Conservation (phyloP, 2,888 invertebrate species). For the Sinelater perroti region DNA sequence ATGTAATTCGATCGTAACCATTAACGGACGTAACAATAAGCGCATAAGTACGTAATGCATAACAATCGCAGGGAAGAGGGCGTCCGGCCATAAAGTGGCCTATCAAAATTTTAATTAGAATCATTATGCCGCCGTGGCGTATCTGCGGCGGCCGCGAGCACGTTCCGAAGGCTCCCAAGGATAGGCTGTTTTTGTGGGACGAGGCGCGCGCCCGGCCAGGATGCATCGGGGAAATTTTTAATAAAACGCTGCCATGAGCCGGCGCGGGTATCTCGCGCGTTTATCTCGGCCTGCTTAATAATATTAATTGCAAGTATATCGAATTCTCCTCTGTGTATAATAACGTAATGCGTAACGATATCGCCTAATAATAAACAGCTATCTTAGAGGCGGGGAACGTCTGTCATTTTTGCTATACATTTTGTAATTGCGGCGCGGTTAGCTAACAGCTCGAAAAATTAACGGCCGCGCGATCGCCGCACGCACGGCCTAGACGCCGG, state of each 20-base stretch:
- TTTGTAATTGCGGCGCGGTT: slow-evolving; percentile 17
- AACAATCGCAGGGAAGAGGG: slow-evolving; percentile 10
- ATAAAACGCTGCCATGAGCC: slow-evolving; percentile 1
- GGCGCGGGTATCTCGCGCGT: slow-evolving; percentile 19
- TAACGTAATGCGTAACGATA: slow-evolving; percentile 29
- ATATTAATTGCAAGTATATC: slow-evolving; percentile 27
- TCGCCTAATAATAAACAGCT: slow-evolving; percentile 23
- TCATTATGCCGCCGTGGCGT: slow-evolving; percentile 2
- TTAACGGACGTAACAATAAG: slow-evolving; percentile 9
- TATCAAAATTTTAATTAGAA: slow-evolving; percentile 16
- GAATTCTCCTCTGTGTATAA: slow-evolving; percentile 6
- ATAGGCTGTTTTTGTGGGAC: no score
- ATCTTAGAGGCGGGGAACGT: slow-evolving; percentile 22
- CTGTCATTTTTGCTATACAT: slow-evolving; percentile 30
- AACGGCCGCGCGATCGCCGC: no score
- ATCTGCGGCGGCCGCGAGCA: neutral
- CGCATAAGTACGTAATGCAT: slow-evolving; percentile 13
- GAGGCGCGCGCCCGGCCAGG: neutral
- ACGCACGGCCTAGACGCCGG: no score
- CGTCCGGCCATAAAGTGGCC: slow-evolving; percentile 11
- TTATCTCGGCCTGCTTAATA: slow-evolving; percentile 22
- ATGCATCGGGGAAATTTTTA: neutral
- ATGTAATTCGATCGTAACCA: slow-evolving; percentile 6
- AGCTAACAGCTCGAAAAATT: slow-evolving; percentile 16
- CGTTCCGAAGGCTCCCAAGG: no score